Evolutionary conservation across 2,888 invertebrate genomes (phyloP), one percentile per base, ranked within the genome.

Genomic region (Andrena flavipes): DNA sequence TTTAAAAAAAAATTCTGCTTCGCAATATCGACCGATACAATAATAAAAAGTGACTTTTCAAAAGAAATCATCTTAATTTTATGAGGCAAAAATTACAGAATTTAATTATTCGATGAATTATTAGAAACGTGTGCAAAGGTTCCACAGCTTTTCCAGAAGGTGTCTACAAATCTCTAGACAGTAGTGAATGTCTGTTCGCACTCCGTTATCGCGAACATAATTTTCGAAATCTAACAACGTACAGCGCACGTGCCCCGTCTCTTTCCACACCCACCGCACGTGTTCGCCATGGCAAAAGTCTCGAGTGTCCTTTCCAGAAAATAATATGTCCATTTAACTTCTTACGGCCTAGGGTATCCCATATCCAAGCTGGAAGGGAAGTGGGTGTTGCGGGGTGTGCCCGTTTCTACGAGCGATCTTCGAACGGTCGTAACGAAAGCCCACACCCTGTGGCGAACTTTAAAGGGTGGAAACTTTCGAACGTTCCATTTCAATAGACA

Each of bases 301-400:
- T 90, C 88, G 76, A 88, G 90, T 91, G 87, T 91, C 91, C 84
- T 84, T 91, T 91, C 90, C 83, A 87, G 90, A 91, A 91, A 91
- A 90, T 90, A 89, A 91, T 89, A 88, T 83, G 87, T 87, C 89
- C 87, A 77, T 89, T 90, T 88, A 87, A 90, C 91, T 91, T 91
- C 88, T 82, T 83, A 86, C 88, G 82, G 83, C 77, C 73, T 48
- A 74, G 74, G 83, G 86, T 84, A 83, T 83, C 86, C 83, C 86
- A 48, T 82, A 81, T 80, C 84, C 81, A 73, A 84, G 81, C 68
- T 82, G 72, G 85, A 88, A 88, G 90, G 91, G 91, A 91, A 92
- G 91, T 92, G 90, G 92, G 92, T 90, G 91, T 91, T 87, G 84
- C 89, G 87, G 89, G 91, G 91, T 92, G 92, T 90, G 90, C 83